These are phyloP conservation scores for Colinus virginianus DNA, from an alignment of 2,113 vertebrate species.

Conservation along the genomic window DNA sequence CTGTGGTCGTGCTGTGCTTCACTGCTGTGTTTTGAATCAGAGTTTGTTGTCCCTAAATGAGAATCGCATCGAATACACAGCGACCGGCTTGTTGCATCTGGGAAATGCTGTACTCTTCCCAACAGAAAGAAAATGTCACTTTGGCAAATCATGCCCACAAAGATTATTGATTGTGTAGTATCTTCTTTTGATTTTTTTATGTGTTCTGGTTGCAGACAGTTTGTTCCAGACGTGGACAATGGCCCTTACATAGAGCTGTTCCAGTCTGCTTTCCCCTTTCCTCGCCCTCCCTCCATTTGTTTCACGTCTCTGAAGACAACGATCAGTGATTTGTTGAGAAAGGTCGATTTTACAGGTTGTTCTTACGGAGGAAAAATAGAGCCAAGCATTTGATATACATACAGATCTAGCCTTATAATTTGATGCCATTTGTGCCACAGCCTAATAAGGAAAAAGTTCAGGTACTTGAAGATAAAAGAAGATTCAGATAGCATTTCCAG, in stretches of 20 bases:
- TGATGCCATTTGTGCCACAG: background rate
- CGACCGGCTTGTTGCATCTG: background rate
- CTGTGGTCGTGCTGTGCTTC: background rate
- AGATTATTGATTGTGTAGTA: background rate
- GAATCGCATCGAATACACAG: background rate
- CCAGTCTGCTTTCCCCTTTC: background rate
- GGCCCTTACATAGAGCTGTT: background rate
- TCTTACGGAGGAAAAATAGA: background rate
- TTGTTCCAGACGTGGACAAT: background rate
- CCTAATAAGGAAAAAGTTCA: background rate
- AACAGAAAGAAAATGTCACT: background rate
- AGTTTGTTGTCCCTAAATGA: background rate
- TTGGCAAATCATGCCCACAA: background rate
- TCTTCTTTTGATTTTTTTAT: background rate
- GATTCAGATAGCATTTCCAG: background rate
- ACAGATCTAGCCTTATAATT: background rate
- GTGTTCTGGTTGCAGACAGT: background rate
- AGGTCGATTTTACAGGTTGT: background rate
- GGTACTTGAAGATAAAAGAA: background rate
- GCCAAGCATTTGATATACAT: background rate
- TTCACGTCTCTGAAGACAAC: background rate
- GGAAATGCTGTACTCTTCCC: rapidly evolving
- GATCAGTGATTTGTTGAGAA: background rate
- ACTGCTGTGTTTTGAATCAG: background rate
- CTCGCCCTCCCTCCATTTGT: rapidly evolving